Evolutionary conservation across 1,140 invertebrate species (phyloP), one percentile per base, ranked within the genome.

Genomic region (Diuraphis noxia): DNA sequence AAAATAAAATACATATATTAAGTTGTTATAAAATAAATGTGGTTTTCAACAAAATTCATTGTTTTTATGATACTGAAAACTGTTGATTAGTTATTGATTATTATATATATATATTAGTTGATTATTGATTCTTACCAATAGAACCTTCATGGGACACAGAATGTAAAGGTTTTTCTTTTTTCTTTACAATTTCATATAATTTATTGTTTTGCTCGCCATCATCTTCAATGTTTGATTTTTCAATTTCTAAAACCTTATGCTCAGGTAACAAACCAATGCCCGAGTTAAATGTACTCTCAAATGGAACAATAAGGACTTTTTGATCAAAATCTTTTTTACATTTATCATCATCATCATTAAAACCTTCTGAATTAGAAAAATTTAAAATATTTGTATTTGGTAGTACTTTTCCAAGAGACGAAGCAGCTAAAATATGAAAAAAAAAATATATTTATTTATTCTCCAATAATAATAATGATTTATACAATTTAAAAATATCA

Each of bases 81-180:
- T 72, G 56, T 25, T 8, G 5, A 40, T 25, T 25, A 25, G 40
- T 38, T 81, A 6, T 25, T 56, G 56, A n/a, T 40, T 30, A 56
- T 56, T 41, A 40, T n/a, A n/a, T n/a, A n/a, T n/a, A n/a, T n/a
- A n/a, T n/a, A n/a, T n/a, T n/a, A n/a, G n/a, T 25, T 56, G 56
- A n/a, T 40, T 30, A 56, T 56, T 41, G n/a, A 63, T 56, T 87
- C 52, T 88, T 91, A 91, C 89, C 89, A 82, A 91, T 91, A 17
- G 89, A 91, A 36, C 89, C 89, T 91, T 91, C 89, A 52, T 91
- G 89, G 30, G 89, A 91, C 23, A 91, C 89, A 81, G 89, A 91
- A 91, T 91, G 89, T n/a, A 91, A 21, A 25, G 89, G 89, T 91
- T 91, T 91, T 91, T 91, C 89, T 40, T 91, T 85, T 41, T 87